A percentile compares a stretch with the other conserved stretches of the same genome.
Evolutionary conservation across 2,113 vertebrate species (phyloP).

Genomic region (Oncorhynchus keta): DNA sequence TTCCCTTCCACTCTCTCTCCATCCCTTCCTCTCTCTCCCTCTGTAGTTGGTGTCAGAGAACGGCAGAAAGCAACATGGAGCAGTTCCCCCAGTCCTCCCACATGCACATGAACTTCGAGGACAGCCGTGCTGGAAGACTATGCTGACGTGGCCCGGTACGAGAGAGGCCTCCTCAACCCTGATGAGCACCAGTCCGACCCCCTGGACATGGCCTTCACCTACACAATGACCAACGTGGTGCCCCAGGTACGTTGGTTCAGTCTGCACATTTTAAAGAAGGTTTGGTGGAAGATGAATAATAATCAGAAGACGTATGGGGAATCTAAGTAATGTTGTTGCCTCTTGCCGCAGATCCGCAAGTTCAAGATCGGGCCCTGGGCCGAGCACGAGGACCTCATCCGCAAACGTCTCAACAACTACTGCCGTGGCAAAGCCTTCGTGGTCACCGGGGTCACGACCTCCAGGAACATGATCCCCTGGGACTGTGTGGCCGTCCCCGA

Average conservation of each 20-base stretch:
- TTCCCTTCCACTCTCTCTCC: too few relatives aligned
- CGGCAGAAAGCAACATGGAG: conserved; percentile 39
- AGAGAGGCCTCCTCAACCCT: conserved; percentile 35
- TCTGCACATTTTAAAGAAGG: too few relatives aligned
- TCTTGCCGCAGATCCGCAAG: conserved; percentile 8
- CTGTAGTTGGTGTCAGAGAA: conserved; percentile 32
- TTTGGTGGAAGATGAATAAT: too few relatives aligned
- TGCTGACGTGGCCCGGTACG: conserved; percentile 34
- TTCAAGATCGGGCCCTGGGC: conserved; percentile 58
- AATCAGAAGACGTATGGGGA: too few relatives aligned
- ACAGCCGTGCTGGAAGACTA: conserved; percentile 45
- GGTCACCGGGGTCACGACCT: conserved; percentile 33
- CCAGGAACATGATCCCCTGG: conserved; percentile 38
- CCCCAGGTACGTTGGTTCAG: conserved; percentile 9
- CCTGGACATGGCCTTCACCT: conserved; percentile 40
- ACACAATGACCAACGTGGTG: conserved; percentile 47
- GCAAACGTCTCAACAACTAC: conserved; percentile 42
- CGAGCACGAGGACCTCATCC: conserved; percentile 44
- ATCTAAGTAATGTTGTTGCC: too few relatives aligned
- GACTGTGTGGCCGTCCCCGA: conserved; percentile 38
- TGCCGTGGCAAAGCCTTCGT: conserved; percentile 33
- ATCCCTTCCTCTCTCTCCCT: background rate
- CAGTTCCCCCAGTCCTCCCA: conserved; percentile 25
- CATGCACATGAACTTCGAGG: conserved; percentile 44
- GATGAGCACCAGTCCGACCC: conserved; percentile 41